Conservation (phyloP, 2,797 vertebrate genomes). For the Denticeps clupeoides region DNA sequence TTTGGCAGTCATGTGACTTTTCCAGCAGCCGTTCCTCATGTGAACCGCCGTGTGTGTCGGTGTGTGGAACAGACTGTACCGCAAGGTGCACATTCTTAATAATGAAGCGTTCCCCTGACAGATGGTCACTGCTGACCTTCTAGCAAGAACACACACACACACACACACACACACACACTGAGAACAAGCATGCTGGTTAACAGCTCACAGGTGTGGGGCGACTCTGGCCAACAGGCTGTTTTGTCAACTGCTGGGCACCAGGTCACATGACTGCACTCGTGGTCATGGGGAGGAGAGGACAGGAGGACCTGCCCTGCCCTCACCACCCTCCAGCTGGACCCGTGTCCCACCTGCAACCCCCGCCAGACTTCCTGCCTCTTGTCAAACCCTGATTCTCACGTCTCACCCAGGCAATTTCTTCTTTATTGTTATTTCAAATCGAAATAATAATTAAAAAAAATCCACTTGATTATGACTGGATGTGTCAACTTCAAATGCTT, state of each 20-base stretch:
- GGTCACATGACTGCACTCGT: not conserved
- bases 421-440: too few species aligned
- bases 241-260: not conserved
- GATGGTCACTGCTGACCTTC: not conserved
- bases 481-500: constrained; percentile 3
- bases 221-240: constrained; percentile 1
- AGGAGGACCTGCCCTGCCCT: not conserved
- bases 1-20: not conserved
- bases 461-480: not conserved
- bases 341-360: not conserved
- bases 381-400: not conserved
- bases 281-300: not conserved
- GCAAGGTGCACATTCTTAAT: not conserved
- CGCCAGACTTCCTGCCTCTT: not conserved
- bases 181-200: not conserved
- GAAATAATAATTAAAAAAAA: too few species aligned
- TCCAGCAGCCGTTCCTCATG: not conserved
- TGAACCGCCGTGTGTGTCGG: not conserved
- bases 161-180: too few species aligned
- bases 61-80: not conserved
- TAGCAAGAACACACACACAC: not conserved
- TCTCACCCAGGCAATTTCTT: not conserved
- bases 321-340: not conserved
- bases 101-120: not conserved
- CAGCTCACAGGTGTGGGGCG: not conserved